These are phyloP conservation scores for Drymonia ruficornis DNA, from an alignment of 2,888 invertebrate species.

Conservation along the genomic window DNA sequence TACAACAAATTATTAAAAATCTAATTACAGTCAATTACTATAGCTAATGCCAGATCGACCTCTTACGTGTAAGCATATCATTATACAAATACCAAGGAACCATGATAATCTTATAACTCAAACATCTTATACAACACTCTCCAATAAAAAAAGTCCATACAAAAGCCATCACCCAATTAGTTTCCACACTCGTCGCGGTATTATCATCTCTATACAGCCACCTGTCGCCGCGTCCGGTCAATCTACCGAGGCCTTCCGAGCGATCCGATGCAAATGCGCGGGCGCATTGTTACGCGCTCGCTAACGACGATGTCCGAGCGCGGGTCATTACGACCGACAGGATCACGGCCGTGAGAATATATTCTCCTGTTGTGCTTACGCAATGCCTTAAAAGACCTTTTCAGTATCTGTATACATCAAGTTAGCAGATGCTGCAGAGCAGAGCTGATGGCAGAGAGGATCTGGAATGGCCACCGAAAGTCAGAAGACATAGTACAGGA, in stretches of 20 bases:
- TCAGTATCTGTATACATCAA: too few species aligned
- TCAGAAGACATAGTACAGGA: too few species aligned
- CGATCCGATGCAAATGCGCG: constrained; percentile 49
- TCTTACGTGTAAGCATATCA: too few species aligned
- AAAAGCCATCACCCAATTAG: background rate
- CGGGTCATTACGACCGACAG: constrained; percentile 48
- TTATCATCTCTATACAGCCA: constrained; percentile 39
- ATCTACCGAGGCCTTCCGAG: constrained; percentile 32
- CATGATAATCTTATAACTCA: too few species aligned
- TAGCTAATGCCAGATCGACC: too few species aligned
- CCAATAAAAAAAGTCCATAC: constrained; percentile 12
- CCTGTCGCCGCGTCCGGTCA: constrained; percentile 40
- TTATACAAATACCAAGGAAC: too few species aligned
- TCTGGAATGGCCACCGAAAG: too few species aligned
- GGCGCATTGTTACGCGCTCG: constrained; percentile 49
- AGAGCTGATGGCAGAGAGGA: too few species aligned
- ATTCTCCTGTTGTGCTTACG: constrained; percentile 17
- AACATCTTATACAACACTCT: background rate
- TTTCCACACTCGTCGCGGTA: constrained; percentile 10
- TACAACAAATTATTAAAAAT: too few species aligned
- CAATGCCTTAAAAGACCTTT: too few species aligned
- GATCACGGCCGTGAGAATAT: constrained; percentile 41
- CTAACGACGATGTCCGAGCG: constrained; percentile 55
- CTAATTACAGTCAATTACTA: too few species aligned
- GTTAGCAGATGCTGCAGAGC: too few species aligned